Conservation (phyloP, 1,140 invertebrate genomes). For the Pogonomyrmex californicus region DNA sequence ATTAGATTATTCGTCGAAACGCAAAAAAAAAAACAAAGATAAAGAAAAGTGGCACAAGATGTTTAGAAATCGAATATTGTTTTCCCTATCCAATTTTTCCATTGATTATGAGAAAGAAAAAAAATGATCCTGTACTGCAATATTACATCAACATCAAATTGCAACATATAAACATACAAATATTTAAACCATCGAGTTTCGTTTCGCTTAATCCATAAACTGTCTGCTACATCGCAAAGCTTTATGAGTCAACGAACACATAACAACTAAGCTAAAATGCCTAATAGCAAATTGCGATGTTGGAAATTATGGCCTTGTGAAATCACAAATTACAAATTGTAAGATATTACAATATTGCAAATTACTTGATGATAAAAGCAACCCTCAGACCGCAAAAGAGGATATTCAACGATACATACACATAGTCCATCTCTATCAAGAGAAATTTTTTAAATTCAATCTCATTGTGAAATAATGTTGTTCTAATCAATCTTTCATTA, state of each 20-base stretch:
- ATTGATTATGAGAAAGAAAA: not conserved
- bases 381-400: not conserved
- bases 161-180: not conserved
- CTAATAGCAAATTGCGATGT: slow-evolving; percentile 25
- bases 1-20: not conserved
- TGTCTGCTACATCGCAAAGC: not conserved
- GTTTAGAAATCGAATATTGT: not conserved
- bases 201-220: not conserved
- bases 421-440: slow-evolving; percentile 4
- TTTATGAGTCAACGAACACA: slow-evolving; percentile 20
- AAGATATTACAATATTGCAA: slow-evolving; percentile 40
- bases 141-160: not conserved
- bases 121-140: not conserved
- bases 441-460: slow-evolving; percentile 1
- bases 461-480: not conserved
- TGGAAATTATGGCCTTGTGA: slow-evolving; percentile 34
- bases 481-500: not conserved
- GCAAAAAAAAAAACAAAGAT: not conserved
- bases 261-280: not conserved
- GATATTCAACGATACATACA: not conserved
- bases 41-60: not conserved
- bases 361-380: slow-evolving; percentile 14
- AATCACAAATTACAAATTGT: slow-evolving; percentile 43
- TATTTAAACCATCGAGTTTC: not conserved
- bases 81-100: not conserved